These are phyloP conservation scores for Nerophis lumbriciformis DNA, from an alignment of 2,113 vertebrate species.

Conservation along the genomic window DNA sequence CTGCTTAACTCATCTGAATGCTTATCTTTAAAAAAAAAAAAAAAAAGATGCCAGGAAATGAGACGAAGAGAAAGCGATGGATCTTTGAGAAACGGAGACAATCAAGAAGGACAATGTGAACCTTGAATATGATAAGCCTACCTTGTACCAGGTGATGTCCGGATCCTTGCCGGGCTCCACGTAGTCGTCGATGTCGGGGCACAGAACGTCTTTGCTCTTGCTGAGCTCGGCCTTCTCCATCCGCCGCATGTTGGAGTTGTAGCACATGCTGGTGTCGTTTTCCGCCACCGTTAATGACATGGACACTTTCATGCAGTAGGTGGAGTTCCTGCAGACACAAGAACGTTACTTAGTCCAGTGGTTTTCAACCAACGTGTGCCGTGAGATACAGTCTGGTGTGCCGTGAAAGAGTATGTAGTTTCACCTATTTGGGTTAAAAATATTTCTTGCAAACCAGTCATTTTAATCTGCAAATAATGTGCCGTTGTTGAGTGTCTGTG, in stretches of 20 bases:
- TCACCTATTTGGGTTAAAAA: no score
- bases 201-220: conserved; percentile 94
- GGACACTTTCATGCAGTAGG: conserved; percentile 99
- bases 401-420: no score
- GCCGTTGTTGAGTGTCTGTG: no score
- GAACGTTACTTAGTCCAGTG: no score
- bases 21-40: conserved; percentile 27
- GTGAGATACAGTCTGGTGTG: no score
- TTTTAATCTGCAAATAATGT: no score
- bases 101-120: background rate
- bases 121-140: conserved; percentile 51
- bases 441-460: no score
- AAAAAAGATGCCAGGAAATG: conserved; percentile 37
- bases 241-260: conserved; percentile 95
- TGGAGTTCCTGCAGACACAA: conserved; percentile 84
- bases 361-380: no score
- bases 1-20: conserved; percentile 46
- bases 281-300: conserved; percentile 95
- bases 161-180: conserved; percentile 85
- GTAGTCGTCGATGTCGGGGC: conserved; percentile 93
- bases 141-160: conserved; percentile 96
- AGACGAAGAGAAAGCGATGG: conserved; percentile 43
- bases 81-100: conserved; percentile 15
- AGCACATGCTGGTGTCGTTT: conserved; percentile 94
- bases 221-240: conserved; percentile 96